phyloP scores from a whole-genome alignment of 1,140 invertebrate species.

The Choristoneura fumiferana region DNA sequence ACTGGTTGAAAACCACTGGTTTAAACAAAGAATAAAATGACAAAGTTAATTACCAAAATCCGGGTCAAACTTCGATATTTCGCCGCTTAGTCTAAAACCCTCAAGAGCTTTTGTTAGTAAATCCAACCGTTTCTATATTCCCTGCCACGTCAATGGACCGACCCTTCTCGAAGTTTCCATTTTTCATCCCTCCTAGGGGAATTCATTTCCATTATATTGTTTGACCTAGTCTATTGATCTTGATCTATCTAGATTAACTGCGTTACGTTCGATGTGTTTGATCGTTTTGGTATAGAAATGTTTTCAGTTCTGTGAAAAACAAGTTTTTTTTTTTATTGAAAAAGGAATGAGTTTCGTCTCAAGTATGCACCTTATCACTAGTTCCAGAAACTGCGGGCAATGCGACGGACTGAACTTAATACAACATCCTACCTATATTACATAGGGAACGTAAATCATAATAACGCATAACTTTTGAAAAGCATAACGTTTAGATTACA shows the following conservation, averaged over 20 bases:
- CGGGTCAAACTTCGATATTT: not conserved
- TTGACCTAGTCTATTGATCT: constrained; percentile 17
- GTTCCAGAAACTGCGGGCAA: too few relatives aligned
- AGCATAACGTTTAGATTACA: too few relatives aligned
- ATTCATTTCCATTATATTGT: constrained; percentile 18
- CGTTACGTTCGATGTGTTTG: constrained; percentile 5
- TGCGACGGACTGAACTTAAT: too few relatives aligned
- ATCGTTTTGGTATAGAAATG: not conserved
- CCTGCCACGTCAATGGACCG: not conserved
- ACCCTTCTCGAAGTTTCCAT: constrained; percentile 14
- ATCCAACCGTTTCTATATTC: constrained; percentile 7
- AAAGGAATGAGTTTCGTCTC: too few relatives aligned
- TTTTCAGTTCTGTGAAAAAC: too few relatives aligned
- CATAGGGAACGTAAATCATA: too few relatives aligned
- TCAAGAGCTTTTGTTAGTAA: constrained; percentile 8
- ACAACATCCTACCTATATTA: too few relatives aligned
- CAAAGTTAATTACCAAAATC: not conserved
- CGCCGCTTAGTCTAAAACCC: not conserved
- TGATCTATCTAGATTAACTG: not conserved
- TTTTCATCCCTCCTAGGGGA: constrained; percentile 14
- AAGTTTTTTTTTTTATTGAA: too few relatives aligned
- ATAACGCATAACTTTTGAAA: too few relatives aligned
- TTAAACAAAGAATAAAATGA: not conserved
- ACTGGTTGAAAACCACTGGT: too few relatives aligned
- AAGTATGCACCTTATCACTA: too few relatives aligned